Conservation (phyloP, 2,797 vertebrate genomes). For the Neomorphus geoffroyi region DNA sequence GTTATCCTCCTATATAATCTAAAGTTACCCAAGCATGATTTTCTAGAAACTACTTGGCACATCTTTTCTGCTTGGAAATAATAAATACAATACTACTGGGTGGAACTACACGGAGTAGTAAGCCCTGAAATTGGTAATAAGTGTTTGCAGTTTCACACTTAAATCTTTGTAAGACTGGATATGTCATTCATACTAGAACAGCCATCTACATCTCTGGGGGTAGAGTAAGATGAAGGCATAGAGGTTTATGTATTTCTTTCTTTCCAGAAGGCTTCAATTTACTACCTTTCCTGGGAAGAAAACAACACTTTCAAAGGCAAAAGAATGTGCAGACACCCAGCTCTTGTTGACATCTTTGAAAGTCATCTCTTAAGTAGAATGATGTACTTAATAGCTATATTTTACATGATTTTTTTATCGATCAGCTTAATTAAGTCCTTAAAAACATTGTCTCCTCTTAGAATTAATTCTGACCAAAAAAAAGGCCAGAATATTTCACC, state of each 20-base stretch:
- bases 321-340: fast-evolving
- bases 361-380: background rate
- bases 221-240: background rate
- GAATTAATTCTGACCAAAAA: background rate
- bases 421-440: background rate
- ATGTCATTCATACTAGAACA: background rate
- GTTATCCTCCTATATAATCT: background rate
- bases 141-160: background rate
- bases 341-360: background rate
- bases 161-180: background rate
- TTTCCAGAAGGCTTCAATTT: constrained; percentile 16
- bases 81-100: background rate
- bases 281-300: background rate
- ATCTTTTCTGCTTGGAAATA: background rate
- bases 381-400: background rate
- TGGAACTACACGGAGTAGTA: background rate
- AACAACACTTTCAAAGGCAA: constrained; percentile 12
- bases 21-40: background rate
- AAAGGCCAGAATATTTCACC: background rate
- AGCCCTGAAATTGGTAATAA: background rate
- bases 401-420: background rate
- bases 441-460: background rate
- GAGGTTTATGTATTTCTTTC: background rate
- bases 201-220: background rate
- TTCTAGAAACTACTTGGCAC: background rate